Evolutionary conservation across 2,113 vertebrate genomes (phyloP), one percentile per base, ranked within the genome.

Genomic region (Zosterops pallidus): DNA sequence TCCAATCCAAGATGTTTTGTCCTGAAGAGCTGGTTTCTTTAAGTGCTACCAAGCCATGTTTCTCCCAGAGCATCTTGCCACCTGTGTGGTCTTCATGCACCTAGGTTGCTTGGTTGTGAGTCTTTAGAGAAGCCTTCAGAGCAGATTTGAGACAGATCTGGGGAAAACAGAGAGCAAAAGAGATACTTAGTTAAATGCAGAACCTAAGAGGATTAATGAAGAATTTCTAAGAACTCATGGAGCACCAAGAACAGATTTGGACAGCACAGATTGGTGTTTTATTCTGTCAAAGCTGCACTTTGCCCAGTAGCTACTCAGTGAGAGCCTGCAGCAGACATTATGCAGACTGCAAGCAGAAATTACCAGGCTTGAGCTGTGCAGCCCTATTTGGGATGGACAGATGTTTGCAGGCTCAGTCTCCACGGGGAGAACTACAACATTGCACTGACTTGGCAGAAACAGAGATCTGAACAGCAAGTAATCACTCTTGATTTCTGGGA

Each of bases 61-160:
- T 70, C 53, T 44, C 87, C 74, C 76, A 72, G 69, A 86, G 85
- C 72, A 44, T 70, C 55, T 72, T 87, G 57, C 64, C 28, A 41
- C 31, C 14, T 3, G 37, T 0, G 9, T 41, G 81, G 95, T 84
- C 65, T 86, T 94, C 69, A 2, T 14, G 77, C 89, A 63, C 50
- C 41, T 60, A 52, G 95, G 64, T 26, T 64, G 6, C 92, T 79
- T 44, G 24, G 56, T 9, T 26, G 47, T 50, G 60, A 46, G 76
- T 50, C 64, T 70, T 70, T 25, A 50, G 21, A 35, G 50, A 62
- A 68, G 53, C 31, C n/a, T 76, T 98, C 96, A 98, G 86, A 89
- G 95, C 3, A 49, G 77, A n/a, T 94, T 92, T 14, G 47, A 62
- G 11, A 94, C 20, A n/a, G 91, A 57, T 12, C 98, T 98, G 86